Base-by-base conservation (phyloP, 1,140 invertebrate species). In the Bombus consobrinus region DNA sequence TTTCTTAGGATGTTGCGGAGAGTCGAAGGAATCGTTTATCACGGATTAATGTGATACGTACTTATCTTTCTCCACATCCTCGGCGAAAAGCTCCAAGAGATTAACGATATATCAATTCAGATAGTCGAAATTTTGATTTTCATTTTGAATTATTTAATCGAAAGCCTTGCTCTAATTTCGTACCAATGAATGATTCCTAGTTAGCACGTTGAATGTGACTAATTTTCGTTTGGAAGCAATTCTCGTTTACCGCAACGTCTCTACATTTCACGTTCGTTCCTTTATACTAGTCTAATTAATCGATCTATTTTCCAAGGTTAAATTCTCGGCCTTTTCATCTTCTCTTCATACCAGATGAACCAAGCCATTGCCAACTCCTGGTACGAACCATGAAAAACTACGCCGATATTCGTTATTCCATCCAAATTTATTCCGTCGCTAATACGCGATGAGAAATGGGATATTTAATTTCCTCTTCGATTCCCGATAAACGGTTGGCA, bases 401-500 rank as follows among this genome's bases (percentile, higher is more conserved):
- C n/a, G 2, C 0, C 39, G 10, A n/a, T 62, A 62, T 62, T 62
- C 59, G 5, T 62, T 28, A 28, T 28, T 53, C 47, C 47, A 53
- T 53, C 18, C 5, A 22, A 53, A 18, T 53, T 53, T 53, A 22
- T 53, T 8, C 18, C 47, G 5, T 53, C 47, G 0, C 47, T 53
- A 53, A 53, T 53, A 53, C 47, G 15, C 62, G n/a, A 32, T n/a
- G 66, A 66, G 64, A 68, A 62, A 73, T 32, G 22, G 69, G 32
- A 62, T 74, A 81, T 62, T 62, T 74, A 72, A 59, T 34, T 73
- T 43, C 43, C 10, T 28, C 53, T 64, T 72, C 68, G 47, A 81
- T 81, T 41, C 32, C 39, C 69, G n/a, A 81, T 81, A 62, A 53
- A 53, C 9, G 37, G 3, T 6, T 53, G 47, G 47, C 57, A 34